Evolutionary conservation across 2,888 invertebrate species (phyloP), one percentile per base, ranked within the genome.

Genomic region (Hermodice carunculata): DNA sequence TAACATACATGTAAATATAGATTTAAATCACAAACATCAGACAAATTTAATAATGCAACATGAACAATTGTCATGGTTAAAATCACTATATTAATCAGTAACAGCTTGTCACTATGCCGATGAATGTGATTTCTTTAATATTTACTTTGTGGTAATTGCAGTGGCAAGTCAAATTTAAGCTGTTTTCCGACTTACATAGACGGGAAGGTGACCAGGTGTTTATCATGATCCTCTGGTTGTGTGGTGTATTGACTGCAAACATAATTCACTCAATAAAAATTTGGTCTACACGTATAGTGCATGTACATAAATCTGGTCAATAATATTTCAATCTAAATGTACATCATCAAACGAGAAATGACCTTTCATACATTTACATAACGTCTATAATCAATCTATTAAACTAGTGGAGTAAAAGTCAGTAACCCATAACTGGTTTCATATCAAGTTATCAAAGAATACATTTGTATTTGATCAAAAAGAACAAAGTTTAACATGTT

Each of bases 181-280:
- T 31, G 14, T 17, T 43, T 24, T 6, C 43, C 17, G 11, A 80
- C 85, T 85, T 77, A 84, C 85, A 86, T 76, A 14, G 86, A 86
- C n/a, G 86, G 86, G 66, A 86, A 86, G 31, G 81, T 69, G 17
- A 83, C 79, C 31, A 84, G 63, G 76, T 86, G 86, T 59, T 81
- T 81, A 43, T 80, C 81, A 75, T 86, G 86, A 58, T 86, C 85
- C 28, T 79, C 76, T 2, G 82, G 76, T 46, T 83, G 76, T 43
- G 79, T 81, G 44, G 81, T 78, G 71, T 80, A 85, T 67, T 82
- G 80, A 58, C 85, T 86, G 78, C 17, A 76, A 75, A 48, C 59
- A 61, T 63, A 64, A 59, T 51, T n/a, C n/a, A n/a, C n/a, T n/a
- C n/a, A n/a, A n/a, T n/a, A n/a, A n/a, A n/a, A n/a, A n/a, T n/a